Conservation (phyloP, 2,888 invertebrate species). For the Cheilosia variabilis region DNA sequence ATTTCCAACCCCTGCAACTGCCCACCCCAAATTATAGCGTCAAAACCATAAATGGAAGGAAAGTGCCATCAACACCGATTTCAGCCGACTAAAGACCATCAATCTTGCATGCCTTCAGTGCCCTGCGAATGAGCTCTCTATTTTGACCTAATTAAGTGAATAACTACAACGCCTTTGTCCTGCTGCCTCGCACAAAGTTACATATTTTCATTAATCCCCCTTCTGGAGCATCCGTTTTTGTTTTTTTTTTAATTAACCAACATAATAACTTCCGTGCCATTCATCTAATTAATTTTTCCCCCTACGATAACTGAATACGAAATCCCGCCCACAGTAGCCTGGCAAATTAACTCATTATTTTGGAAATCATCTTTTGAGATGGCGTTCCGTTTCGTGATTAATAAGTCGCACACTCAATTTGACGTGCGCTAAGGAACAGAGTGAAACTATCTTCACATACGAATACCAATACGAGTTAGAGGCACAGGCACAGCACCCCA, state of each 20-base stretch:
- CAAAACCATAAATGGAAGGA: not conserved
- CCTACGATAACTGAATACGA: constrained; percentile 37
- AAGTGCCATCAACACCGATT: not conserved
- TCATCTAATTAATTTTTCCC: constrained; percentile 61
- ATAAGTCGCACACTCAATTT: constrained; percentile 67
- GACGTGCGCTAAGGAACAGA: constrained; percentile 41
- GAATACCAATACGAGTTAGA: not conserved
- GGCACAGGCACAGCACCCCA: not conserved
- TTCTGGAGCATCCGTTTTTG: not conserved
- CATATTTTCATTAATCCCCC: constrained; percentile 3
- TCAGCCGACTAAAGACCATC: constrained; percentile 16
- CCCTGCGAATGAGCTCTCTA: constrained; percentile 31
- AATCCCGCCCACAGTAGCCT: constrained; percentile 1
- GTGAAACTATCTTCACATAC: constrained; percentile 29
- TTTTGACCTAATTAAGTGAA: constrained; percentile 48
- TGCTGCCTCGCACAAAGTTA: not conserved
- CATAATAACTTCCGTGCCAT: constrained; percentile 63
- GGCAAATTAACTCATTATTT: constrained; percentile 70
- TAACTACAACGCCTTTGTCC: constrained; percentile 19
- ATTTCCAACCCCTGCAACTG: not conserved
- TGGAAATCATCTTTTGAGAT: constrained; percentile 63
- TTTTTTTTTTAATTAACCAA: constrained; percentile 65
- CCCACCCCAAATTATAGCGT: not conserved
- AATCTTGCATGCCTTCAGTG: constrained; percentile 25
- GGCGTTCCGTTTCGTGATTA: constrained; percentile 56